These are phyloP conservation scores for Portunus trituberculatus DNA, from an alignment of 1,140 invertebrate species.

Conservation along the genomic window DNA sequence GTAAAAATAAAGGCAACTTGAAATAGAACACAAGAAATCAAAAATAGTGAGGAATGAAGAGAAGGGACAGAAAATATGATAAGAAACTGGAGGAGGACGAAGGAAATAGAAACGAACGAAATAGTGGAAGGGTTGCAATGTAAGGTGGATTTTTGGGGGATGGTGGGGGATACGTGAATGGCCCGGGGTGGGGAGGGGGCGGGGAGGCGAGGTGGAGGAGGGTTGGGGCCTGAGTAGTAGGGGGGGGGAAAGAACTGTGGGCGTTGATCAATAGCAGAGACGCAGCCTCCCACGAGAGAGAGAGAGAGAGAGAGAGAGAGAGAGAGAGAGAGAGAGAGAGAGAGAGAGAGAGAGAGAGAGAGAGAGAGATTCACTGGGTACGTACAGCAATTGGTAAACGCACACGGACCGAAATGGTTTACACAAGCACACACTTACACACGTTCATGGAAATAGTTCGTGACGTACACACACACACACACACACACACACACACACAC, in stretches of 20 bases:
- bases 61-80: no score
- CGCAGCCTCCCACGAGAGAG: neutral
- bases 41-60: no score
- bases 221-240: neutral
- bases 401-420: neutral
- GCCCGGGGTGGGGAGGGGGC: neutral
- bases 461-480: no score
- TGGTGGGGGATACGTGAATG: neutral
- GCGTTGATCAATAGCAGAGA: neutral
- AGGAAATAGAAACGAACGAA: no score
- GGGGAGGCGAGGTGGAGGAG: neutral
- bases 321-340: neutral
- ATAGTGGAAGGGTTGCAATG: neutral
- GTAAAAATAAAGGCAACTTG: no score
- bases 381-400: neutral
- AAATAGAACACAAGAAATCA: no score
- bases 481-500: no score
- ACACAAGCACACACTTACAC: neutral
- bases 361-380: neutral
- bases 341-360: slow-evolving; percentile 7
- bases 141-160: neutral
- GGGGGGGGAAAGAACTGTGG: neutral
- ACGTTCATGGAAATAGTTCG: no score
- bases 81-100: no score
- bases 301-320: slow-evolving; percentile 24